Percentiles rank a stretch among this genome's conserved stretches.
These are phyloP conservation scores for Amazonetta brasiliensis DNA, from an alignment of 2,797 vertebrate species.

Conservation along the genomic window DNA sequence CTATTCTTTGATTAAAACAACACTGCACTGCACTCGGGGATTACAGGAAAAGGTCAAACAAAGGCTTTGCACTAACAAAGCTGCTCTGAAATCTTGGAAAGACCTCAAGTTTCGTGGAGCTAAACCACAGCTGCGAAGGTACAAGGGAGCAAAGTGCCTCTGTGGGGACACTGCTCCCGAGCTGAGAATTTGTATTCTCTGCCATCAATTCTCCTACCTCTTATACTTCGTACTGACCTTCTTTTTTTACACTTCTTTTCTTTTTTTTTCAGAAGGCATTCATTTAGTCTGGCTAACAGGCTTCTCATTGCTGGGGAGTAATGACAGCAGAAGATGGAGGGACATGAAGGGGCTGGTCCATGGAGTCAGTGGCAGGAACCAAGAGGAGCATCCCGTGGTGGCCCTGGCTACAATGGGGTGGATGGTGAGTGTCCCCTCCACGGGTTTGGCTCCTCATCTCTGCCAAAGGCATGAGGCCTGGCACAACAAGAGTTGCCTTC, in stretches of 20 bases:
- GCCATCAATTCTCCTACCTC: neutral
- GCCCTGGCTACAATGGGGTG: neutral
- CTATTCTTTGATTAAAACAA: constrained; percentile 32
- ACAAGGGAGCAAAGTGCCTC: neutral
- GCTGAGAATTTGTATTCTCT: neutral
- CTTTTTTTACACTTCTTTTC: neutral
- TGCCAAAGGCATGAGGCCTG: neutral
- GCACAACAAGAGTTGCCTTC: neutral
- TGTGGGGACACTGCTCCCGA: neutral
- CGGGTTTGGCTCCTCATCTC: neutral
- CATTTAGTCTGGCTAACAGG: neutral
- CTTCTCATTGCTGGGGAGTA: neutral
- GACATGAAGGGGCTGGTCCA: neutral
- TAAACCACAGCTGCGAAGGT: constrained; percentile 10
- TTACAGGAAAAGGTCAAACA: constrained; percentile 43
- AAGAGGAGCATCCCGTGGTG: neutral
- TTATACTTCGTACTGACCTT: neutral
- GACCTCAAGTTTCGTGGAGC: neutral
- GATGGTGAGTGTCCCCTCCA: neutral
- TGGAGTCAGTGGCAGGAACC: neutral
- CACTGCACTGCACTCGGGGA: neutral
- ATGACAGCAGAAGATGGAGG: neutral
- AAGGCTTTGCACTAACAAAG: constrained; percentile 39
- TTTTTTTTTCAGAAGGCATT: neutral
- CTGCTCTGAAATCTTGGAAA: neutral